Base-by-base conservation (phyloP, 2,113 vertebrate genomes). In the Hippocampus mohnikei region DNA sequence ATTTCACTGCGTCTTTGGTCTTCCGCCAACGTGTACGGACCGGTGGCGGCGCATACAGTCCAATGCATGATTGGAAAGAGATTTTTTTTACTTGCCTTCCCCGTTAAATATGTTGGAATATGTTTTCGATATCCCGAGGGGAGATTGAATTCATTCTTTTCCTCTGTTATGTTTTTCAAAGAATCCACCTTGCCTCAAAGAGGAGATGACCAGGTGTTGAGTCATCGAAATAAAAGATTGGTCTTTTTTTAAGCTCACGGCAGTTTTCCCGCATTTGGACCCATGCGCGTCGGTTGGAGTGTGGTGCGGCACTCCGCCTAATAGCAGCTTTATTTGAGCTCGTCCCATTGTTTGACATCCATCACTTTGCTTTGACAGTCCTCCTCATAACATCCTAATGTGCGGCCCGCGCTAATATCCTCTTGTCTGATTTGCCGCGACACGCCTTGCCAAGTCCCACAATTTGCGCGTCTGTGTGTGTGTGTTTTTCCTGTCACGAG, bases 401-500 rank as follows among this genome's bases (percentile, higher is more conserved):
- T 75, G 66, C 79, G 67, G 67, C 76, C 83, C 23, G 12, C 74
- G 72, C 79, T 73, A 59, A 80, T 78, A 52, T 78, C 79, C 88
- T 85, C 77, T 84, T 79, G 77, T 85, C 81, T 76, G 71, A 81
- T 89, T 87, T 86, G 73, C 52, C 52, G 73, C 67, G 75, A 86
- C 81, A 87, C 82, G 67, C 80, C 66, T 69, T 74, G 80, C 81
- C 85, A 86, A 82, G 60, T 87, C 79, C 78, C 63, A 82, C 81
- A 80, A 84, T 58, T 88, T 84, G 84, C 87, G 55, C 1, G 53
- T 67, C 76, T 50, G 46, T 18, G 46, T n/a, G 50, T 53, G 50
- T n/a, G 85, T 85, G 84, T 91, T 90, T 91, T 89, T 86, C 87
- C 88, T 89, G 89, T 91, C 88, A 88, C 76, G 87, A 86, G 88